Percentiles rank a stretch among this genome's conserved stretches.
These are phyloP conservation scores for Ptychodera flava DNA, from an alignment of 35 echinoderm and acorn worm species.

Conservation along the genomic window DNA sequence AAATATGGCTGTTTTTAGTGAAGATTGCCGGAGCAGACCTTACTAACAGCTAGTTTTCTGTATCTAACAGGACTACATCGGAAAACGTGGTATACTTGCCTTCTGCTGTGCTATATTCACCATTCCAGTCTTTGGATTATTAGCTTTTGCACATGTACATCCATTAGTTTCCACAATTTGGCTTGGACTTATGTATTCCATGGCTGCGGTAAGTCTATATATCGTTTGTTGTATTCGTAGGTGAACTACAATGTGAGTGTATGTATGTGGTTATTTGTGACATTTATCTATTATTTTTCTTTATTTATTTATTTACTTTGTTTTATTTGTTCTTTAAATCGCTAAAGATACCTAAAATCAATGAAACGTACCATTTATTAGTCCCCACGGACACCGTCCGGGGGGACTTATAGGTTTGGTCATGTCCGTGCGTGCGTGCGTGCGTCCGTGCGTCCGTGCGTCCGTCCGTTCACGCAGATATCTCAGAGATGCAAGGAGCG, in stretches of 20 bases:
- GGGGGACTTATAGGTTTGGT: background rate
- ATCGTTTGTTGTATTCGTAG: background rate
- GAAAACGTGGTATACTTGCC: conserved; percentile 60
- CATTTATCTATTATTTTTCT: no score
- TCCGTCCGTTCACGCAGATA: background rate
- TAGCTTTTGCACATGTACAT: conserved; percentile 49
- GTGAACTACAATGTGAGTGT: background rate
- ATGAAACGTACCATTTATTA: no score
- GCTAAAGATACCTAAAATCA: no score
- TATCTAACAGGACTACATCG: conserved; percentile 42
- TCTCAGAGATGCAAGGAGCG: no score
- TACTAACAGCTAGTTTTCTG: no score
- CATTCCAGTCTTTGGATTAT: conserved; percentile 69
- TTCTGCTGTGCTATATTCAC: conserved; percentile 42
- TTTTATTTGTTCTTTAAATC: no score
- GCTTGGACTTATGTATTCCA: conserved; percentile 70
- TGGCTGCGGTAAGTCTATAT: conserved; percentile 57
- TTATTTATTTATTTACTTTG: no score
- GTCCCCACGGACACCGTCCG: no score
- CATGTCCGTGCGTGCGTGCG: background rate
- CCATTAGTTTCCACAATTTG: conserved; percentile 61
- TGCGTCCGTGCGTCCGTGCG: background rate
- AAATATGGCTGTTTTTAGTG: no score
- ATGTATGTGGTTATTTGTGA: background rate
- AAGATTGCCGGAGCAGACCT: no score